Evolutionary conservation across 2,797 vertebrate genomes (phyloP).

Genomic region (Amniataba percoides): DNA sequence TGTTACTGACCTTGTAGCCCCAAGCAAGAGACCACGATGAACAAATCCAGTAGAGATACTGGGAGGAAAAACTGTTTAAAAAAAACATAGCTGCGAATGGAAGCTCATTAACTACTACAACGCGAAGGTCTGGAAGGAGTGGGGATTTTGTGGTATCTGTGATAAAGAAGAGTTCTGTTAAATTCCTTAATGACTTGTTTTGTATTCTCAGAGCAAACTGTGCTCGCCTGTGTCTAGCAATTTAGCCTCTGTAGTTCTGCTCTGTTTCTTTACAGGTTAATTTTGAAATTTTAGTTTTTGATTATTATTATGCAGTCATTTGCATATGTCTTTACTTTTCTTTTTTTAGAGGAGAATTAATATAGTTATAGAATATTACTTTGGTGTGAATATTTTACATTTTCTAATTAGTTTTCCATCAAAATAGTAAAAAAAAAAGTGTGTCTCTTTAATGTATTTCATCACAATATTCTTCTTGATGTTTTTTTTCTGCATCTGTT

Average conservation of each 20-base stretch:
- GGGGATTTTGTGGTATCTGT: conserved; percentile 20
- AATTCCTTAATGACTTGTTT: conserved; percentile 51
- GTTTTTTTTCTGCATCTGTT: conserved; percentile 39
- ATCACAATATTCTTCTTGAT: conserved; percentile 31
- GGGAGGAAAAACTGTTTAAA: conserved; percentile 10
- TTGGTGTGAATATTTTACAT: neutral
- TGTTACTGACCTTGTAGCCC: conserved; percentile 67
- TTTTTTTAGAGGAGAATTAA: neutral
- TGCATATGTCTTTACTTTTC: conserved; percentile 2
- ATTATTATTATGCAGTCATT: neutral
- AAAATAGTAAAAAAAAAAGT: conserved; percentile 4
- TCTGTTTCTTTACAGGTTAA: conserved; percentile 25
- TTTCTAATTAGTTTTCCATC: conserved; percentile 17
- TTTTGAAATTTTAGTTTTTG: conserved; percentile 8
- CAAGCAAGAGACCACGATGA: conserved; percentile 66
- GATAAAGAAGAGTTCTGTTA: conserved; percentile 42
- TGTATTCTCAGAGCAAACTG: conserved; percentile 25
- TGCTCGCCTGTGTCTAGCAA: neutral
- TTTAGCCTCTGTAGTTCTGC: conserved; percentile 13
- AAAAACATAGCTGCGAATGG: conserved; percentile 40
- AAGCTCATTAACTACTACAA: conserved; percentile 66
- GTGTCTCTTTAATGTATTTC: conserved; percentile 27
- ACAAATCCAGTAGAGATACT: conserved; percentile 67
- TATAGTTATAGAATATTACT: neutral
- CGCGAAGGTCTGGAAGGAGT: conserved; percentile 44